Conservation (phyloP, 2,113 vertebrate species). For the Elephas maximus region DNA sequence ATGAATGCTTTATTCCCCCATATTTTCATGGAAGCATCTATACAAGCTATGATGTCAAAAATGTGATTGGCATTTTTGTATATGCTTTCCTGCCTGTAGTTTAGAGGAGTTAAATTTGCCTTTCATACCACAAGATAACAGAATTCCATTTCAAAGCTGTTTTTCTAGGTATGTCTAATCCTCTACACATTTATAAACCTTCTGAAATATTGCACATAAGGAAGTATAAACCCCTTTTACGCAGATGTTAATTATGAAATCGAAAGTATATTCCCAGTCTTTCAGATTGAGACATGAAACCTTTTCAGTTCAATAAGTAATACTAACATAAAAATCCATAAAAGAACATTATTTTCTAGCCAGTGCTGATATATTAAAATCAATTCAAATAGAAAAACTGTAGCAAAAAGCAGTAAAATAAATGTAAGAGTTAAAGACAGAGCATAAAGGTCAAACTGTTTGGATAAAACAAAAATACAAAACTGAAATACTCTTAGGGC, state of each 20-base stretch:
- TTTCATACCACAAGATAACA: constrained; percentile 56
- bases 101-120: constrained; percentile 41
- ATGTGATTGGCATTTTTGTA: constrained; percentile 67
- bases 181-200: neutral
- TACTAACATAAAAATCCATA: neutral
- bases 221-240: neutral
- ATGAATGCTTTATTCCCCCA: constrained; percentile 17
- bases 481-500: neutral
- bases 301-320: constrained; percentile 13
- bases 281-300: neutral
- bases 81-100: constrained; percentile 29
- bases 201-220: neutral
- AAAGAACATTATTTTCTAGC: neutral
- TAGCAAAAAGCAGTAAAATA: constrained; percentile 2
- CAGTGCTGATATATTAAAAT: neutral
- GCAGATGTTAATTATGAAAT: constrained; percentile 38
- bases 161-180: neutral
- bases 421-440: neutral
- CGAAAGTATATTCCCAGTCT: neutral
- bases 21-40: constrained; percentile 27
- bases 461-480: neutral
- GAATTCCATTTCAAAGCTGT: neutral
- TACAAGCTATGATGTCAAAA: constrained; percentile 51
- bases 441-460: neutral
- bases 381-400: neutral